phyloP scores from a whole-genome alignment of 2,113 vertebrate genomes.

The Lampris megalopsis region DNA sequence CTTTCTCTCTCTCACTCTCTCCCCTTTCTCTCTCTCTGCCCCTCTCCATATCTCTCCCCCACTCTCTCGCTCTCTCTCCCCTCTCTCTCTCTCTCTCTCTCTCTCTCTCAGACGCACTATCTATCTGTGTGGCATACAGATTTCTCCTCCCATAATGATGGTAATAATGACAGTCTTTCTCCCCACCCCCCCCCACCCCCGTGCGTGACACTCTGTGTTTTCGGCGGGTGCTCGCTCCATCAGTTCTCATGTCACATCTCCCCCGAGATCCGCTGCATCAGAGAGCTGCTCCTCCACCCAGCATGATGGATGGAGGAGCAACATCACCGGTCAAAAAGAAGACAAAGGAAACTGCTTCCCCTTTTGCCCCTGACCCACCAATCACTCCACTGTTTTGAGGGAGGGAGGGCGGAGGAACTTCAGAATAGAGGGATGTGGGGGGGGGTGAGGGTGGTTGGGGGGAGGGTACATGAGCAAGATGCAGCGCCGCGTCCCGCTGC shows the following conservation, averaged over 20 bases:
- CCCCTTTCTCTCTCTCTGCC: not conserved
- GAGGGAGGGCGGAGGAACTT: not conserved
- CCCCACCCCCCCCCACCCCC: not conserved
- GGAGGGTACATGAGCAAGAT: too few relatives aligned
- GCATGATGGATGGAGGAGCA: conserved; percentile 41
- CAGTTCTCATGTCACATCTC: conserved; percentile 24
- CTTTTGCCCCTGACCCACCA: conserved; percentile 20
- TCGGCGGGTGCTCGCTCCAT: conserved; percentile 8
- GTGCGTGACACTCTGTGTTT: not conserved
- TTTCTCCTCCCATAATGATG: too few relatives aligned
- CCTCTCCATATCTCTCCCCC: too few relatives aligned
- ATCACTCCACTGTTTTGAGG: not conserved
- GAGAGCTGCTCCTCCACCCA: not conserved
- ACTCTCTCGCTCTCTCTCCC: too few relatives aligned
- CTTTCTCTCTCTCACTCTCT: not conserved
- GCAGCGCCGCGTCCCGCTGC: too few relatives aligned
- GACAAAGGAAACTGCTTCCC: conserved; percentile 40
- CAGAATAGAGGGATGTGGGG: not conserved
- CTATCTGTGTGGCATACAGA: too few relatives aligned
- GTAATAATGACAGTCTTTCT: not conserved
- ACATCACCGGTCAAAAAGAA: not conserved
- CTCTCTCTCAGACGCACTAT: not conserved
- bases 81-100: not conserved
- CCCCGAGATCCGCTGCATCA: not conserved
- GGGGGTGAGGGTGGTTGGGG: not conserved